Percentiles rank a stretch among this genome's conserved stretches.
phyloP scores from a whole-genome alignment of 2,797 vertebrate genomes.

The Pseudotriccus pelzelni region DNA sequence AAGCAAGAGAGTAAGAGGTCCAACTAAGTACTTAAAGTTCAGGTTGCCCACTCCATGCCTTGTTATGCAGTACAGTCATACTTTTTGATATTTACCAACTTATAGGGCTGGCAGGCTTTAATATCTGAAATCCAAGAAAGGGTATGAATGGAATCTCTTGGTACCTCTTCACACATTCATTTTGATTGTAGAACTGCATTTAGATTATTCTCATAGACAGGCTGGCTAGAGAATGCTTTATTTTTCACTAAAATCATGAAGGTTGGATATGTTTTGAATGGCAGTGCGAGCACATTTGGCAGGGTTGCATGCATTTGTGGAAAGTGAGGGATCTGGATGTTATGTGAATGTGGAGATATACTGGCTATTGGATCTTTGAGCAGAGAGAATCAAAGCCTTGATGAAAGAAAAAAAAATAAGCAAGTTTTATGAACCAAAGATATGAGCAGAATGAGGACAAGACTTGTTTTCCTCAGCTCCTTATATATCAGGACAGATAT shows the following conservation, averaged over 20 bases:
- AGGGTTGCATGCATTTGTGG: background rate
- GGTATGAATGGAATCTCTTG: background rate
- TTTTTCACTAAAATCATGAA: background rate
- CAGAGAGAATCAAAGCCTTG: background rate
- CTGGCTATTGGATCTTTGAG: background rate
- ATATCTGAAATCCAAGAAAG: background rate
- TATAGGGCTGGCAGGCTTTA: background rate
- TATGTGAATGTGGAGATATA: background rate
- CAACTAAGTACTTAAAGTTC: background rate
- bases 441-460: background rate
- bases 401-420: background rate
- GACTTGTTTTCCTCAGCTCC: background rate
- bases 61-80: background rate
- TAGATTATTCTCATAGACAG: background rate
- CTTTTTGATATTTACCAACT: background rate
- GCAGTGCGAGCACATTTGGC: rapidly evolving
- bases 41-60: background rate
- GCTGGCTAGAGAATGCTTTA: background rate
- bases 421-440: rapidly evolving
- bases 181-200: background rate
- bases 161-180: background rate
- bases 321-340: background rate
- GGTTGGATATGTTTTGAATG: background rate
- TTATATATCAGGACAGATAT: background rate
- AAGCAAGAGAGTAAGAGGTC: background rate